These are phyloP conservation scores for Ephydatia muelleri DNA, from an alignment of 37 sponge, comb jelly and placozoan genomes.

Conservation along the genomic window DNA sequence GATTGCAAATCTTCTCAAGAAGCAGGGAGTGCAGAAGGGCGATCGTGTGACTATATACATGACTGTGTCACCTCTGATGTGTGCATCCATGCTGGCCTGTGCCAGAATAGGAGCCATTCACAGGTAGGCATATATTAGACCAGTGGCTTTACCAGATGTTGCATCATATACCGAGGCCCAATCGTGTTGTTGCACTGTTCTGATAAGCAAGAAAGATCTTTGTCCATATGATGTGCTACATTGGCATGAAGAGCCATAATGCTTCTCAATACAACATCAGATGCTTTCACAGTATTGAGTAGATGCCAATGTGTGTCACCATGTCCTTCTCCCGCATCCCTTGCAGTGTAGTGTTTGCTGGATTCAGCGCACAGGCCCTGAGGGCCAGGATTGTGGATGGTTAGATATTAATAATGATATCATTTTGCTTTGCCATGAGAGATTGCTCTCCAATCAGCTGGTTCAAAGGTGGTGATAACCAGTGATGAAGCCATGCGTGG, in stretches of 20 bases:
- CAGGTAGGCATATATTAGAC: slow-evolving; percentile 61
- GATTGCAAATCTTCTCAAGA: slow-evolving; percentile 85
- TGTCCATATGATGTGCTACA: too few species aligned
- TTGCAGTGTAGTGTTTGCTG: slow-evolving; percentile 93
- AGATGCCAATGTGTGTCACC: too few species aligned
- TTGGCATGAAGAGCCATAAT: too few species aligned
- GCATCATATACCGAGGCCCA: too few species aligned
- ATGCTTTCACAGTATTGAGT: too few species aligned
- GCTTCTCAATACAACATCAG: too few species aligned
- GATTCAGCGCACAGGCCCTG: slow-evolving; percentile 95
- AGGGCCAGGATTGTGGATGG: slow-evolving; percentile 82
- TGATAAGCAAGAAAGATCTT: too few species aligned
- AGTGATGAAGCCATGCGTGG: slow-evolving; percentile 90
- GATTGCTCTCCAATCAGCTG: slow-evolving; percentile 25
- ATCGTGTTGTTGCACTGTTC: too few species aligned
- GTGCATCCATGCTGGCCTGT: slow-evolving; percentile 92
- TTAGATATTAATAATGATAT: slow-evolving; percentile 24
- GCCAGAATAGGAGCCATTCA: slow-evolving; percentile 95
- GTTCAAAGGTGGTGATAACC: slow-evolving; percentile 78
- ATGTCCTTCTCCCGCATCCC: neutral
- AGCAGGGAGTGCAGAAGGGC: slow-evolving; percentile 88
- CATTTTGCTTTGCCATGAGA: neutral
- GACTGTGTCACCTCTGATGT: slow-evolving; percentile 82
- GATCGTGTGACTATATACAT: slow-evolving; percentile 93
- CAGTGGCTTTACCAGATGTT: too few species aligned